Conservation (phyloP, 2,888 invertebrate species). For the Drosophila anomalata region DNA sequence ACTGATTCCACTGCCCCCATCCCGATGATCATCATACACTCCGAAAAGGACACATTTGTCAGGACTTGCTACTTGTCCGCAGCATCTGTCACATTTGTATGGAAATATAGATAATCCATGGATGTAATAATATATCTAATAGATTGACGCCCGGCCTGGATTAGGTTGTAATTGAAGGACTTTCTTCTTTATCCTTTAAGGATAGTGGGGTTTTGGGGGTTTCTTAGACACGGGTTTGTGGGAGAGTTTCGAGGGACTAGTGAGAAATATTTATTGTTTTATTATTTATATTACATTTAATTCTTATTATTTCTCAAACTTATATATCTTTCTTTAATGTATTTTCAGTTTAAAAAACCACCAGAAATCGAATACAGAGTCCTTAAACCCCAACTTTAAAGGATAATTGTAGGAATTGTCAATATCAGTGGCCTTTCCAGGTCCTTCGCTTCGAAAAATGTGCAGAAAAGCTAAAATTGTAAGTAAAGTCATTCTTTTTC, state of each 20-base stretch:
- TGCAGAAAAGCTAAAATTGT: background rate
- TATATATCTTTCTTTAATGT: no score
- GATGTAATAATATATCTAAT: conserved; percentile 18
- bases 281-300: no score
- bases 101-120: conserved; percentile 38
- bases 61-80: background rate
- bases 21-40: background rate
- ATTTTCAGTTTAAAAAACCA: no score
- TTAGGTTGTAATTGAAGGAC: background rate
- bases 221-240: no score
- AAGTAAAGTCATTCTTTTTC: background rate
- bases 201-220: background rate
- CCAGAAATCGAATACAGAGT: no score
- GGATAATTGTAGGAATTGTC: background rate
- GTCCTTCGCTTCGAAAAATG: background rate
- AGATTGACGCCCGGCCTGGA: conserved; percentile 34
- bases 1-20: conserved; percentile 1
- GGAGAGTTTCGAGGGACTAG: no score
- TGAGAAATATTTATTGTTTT: no score
- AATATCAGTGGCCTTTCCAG: background rate
- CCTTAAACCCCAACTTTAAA: background rate
- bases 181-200: background rate
- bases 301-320: no score
- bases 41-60: conserved; percentile 22
- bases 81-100: conserved; percentile 61